phyloP scores from a whole-genome alignment of 2,797 vertebrate genomes.

The Oryzias sinensis region DNA sequence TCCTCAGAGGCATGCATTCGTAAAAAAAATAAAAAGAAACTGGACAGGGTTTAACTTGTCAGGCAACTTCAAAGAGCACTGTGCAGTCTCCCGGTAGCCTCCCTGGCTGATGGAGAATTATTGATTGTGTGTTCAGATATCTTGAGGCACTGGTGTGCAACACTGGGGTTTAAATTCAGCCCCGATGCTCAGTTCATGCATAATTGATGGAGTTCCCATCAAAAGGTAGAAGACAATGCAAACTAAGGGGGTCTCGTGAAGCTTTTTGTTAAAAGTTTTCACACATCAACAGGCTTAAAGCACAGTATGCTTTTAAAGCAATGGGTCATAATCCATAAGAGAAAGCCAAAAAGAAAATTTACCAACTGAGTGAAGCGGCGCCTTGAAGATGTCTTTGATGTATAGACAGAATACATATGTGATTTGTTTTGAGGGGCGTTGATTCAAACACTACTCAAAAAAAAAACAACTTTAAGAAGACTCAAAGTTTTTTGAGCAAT shows the following conservation, averaged over 20 bases:
- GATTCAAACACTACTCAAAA: too few relatives aligned
- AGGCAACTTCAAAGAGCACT: constrained; percentile 77
- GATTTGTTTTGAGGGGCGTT: constrained; percentile 14
- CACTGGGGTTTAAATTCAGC: constrained; percentile 75
- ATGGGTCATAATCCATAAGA: constrained; percentile 48
- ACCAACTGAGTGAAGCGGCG: constrained; percentile 13
- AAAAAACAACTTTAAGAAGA: too few relatives aligned
- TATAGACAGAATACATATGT: constrained; percentile 16
- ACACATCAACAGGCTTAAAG: constrained; percentile 72
- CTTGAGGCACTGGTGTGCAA: constrained; percentile 77
- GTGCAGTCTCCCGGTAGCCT: constrained; percentile 72
- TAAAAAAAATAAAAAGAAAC: constrained; percentile 53
- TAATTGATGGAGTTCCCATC: constrained; percentile 80
- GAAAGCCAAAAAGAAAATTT: constrained; percentile 8
- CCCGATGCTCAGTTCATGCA: constrained; percentile 75
- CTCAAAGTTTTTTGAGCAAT: too few relatives aligned
- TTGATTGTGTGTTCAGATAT: constrained; percentile 81
- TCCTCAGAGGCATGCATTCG: constrained; percentile 71
- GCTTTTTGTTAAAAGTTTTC: constrained; percentile 76
- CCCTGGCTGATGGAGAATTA: constrained; percentile 77
- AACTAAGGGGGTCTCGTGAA: constrained; percentile 69
- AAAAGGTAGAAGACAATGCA: constrained; percentile 74
- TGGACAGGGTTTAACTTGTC: constrained; percentile 78
- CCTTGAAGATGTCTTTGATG: constrained; percentile 28
- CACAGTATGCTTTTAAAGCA: constrained; percentile 50